phyloP scores from a whole-genome alignment of 2,888 invertebrate genomes.

The Caenorhabditis becei region DNA sequence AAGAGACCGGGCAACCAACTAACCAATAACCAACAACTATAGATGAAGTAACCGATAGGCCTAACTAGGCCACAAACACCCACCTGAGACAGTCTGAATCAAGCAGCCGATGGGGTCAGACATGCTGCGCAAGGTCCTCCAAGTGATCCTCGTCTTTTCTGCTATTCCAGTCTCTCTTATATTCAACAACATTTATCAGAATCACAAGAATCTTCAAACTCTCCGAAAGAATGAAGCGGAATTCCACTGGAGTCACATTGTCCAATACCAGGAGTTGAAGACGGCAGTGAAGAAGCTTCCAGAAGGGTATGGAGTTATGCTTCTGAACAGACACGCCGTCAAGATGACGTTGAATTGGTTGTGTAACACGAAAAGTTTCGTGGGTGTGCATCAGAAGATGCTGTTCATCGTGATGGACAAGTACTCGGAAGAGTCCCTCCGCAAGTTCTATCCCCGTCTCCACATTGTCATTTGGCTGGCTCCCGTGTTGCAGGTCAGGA shows the following conservation, averaged over 20 bases:
- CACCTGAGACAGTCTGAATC: neutral
- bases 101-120: too few relatives aligned
- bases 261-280: constrained; percentile 31
- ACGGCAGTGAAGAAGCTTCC: constrained; percentile 46
- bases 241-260: constrained; percentile 56
- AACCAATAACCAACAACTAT: neutral
- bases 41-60: constrained; percentile 7
- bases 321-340: constrained; percentile 68
- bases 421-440: constrained; percentile 57
- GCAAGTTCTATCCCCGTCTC: constrained; percentile 62
- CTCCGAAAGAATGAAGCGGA: constrained; percentile 65
- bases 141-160: constrained; percentile 29
- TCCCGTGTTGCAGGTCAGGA: constrained; percentile 65
- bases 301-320: constrained; percentile 64
- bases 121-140: constrained; percentile 24
- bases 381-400: constrained; percentile 60
- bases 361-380: constrained; percentile 68
- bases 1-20: neutral
- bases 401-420: constrained; percentile 73
- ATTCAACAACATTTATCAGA: constrained; percentile 52
- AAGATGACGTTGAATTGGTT: constrained; percentile 74
- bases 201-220: constrained; percentile 59
- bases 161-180: constrained; percentile 54
- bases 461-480: constrained; percentile 68
- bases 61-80: neutral